phyloP scores from a whole-genome alignment of 2,797 vertebrate species.

The Acipenser oxyrinchus region DNA sequence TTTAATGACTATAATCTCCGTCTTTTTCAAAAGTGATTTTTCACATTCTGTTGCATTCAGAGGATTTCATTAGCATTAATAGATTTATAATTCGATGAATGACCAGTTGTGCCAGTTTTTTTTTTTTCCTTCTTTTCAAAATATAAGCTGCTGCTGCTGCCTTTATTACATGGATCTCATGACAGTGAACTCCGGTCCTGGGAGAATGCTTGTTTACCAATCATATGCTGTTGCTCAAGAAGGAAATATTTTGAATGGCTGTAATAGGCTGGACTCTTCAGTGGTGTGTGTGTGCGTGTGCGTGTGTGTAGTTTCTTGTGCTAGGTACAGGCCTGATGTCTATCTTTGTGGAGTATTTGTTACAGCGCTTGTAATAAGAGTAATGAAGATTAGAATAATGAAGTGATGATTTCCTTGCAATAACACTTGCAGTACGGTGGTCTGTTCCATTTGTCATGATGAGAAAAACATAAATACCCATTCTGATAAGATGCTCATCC shows the following conservation, averaged over 20 bases:
- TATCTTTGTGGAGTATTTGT: not conserved
- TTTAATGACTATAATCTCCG: constrained; percentile 90
- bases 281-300: not conserved
- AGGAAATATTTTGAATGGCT: not conserved
- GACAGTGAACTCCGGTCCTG: not conserved
- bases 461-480: constrained; percentile 13
- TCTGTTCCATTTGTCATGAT: not conserved
- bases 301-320: not conserved
- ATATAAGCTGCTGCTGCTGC: constrained; percentile 9
- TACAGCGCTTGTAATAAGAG: not conserved
- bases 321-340: not conserved
- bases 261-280: not conserved
- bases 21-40: constrained; percentile 72
- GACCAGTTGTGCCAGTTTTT: constrained; percentile 41
- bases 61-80: constrained; percentile 59
- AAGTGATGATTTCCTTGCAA: not conserved
- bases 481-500: constrained; percentile 51
- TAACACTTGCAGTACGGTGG: not conserved
- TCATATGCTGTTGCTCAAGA: not conserved
- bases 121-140: constrained; percentile 21
- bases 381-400: not conserved
- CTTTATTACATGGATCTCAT: not conserved
- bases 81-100: constrained; percentile 40
- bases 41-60: constrained; percentile 61
- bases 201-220: not conserved